phyloP scores from a whole-genome alignment of 2,888 invertebrate species.

The Bruchidius siliquastri region DNA sequence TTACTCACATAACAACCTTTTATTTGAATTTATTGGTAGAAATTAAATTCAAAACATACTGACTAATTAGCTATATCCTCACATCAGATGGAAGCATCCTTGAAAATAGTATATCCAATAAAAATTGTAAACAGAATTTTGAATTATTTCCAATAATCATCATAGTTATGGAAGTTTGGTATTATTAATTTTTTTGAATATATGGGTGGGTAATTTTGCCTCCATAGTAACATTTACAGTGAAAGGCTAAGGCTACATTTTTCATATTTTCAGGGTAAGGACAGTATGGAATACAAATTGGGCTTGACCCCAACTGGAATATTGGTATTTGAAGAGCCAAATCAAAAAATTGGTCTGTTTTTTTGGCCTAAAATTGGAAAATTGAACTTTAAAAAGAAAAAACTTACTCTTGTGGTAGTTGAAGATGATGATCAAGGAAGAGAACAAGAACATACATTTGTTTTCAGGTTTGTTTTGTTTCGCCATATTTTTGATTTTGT shows the following conservation, averaged over 20 bases:
- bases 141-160: background rate
- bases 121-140: background rate
- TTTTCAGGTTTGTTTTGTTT: conserved; percentile 63
- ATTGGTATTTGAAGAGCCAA: conserved; percentile 89
- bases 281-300: conserved; percentile 91
- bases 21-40: too few relatives aligned
- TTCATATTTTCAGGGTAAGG: conserved; percentile 67
- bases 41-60: too few relatives aligned
- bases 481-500: too few relatives aligned
- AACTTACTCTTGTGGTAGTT: conserved; percentile 92
- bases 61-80: too few relatives aligned
- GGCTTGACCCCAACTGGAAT: conserved; percentile 98
- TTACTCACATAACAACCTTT: too few relatives aligned
- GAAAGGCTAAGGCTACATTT: too few relatives aligned
- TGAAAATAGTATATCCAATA: too few relatives aligned
- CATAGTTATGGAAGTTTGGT: too few relatives aligned
- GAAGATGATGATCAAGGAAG: conserved; percentile 97
- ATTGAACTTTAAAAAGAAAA: conserved; percentile 96
- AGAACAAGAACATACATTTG: conserved; percentile 98
- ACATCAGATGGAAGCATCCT: too few relatives aligned
- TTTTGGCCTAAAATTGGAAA: conserved; percentile 99
- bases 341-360: conserved; percentile 94
- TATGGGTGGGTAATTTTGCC: too few relatives aligned
- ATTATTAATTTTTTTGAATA: too few relatives aligned
- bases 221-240: too few relatives aligned